These are phyloP conservation scores for Thunnus albacares DNA, from an alignment of 2,797 vertebrate genomes.

Conservation along the genomic window DNA sequence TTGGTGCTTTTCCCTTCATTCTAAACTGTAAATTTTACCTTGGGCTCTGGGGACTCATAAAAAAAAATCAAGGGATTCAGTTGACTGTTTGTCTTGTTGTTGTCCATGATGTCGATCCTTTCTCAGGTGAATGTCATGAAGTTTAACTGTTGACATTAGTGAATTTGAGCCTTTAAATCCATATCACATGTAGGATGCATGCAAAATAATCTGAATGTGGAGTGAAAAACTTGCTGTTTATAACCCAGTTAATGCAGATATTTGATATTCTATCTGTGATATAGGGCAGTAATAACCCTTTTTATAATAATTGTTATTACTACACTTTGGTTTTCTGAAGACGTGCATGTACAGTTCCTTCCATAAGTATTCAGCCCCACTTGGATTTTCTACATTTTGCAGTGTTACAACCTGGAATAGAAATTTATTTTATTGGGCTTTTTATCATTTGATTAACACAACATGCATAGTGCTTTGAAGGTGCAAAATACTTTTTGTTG, in stretches of 20 bases:
- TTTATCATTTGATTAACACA: too few species aligned
- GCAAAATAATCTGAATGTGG: too few species aligned
- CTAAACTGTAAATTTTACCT: neutral
- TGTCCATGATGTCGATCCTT: too few species aligned
- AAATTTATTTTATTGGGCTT: too few species aligned
- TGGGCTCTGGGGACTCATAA: neutral
- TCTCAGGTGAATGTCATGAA: neutral
- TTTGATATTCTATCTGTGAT: neutral
- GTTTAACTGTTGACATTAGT: neutral
- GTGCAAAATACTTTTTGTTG: too few species aligned
- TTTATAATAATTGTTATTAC: neutral
- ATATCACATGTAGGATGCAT: too few species aligned
- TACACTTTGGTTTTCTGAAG: neutral
- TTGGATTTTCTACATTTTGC: too few species aligned
- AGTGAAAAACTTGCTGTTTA: neutral
- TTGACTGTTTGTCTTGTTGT: neutral
- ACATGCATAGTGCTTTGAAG: too few species aligned
- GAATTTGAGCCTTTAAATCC: neutral
- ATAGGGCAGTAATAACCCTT: neutral
- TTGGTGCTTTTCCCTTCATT: neutral
- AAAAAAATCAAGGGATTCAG: too few species aligned
- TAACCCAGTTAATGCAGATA: neutral
- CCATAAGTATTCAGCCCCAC: too few species aligned
- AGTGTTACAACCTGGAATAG: too few species aligned
- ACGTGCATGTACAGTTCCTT: neutral